These are phyloP conservation scores for Antechinus flavipes DNA, from an alignment of 2,113 vertebrate species.

Conservation along the genomic window DNA sequence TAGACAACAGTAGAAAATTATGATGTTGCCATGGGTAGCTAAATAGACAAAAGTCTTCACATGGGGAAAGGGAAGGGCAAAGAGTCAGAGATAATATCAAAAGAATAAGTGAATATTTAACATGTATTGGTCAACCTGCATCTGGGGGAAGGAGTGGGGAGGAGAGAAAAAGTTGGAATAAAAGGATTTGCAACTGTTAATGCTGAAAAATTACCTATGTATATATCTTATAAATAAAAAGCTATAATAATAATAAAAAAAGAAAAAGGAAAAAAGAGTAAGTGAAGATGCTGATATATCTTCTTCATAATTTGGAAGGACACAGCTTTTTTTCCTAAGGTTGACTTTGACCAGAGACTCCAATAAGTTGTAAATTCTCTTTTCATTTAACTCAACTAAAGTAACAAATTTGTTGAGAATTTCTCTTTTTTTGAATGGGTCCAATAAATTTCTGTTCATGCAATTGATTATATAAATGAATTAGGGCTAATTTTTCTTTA, in stretches of 20 bases:
- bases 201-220: too few species aligned
- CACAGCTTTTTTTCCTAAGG: neutral
- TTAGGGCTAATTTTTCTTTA: constrained; percentile 17
- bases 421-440: neutral
- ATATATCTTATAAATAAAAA: too few species aligned
- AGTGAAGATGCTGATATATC: neutral
- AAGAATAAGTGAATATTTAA: neutral
- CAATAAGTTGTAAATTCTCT: neutral
- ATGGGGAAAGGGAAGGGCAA: neutral
- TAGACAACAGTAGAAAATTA: neutral
- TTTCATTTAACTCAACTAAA: neutral
- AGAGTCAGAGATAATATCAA: neutral
- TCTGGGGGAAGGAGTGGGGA: too few species aligned
- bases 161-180: too few species aligned
- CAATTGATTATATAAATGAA: neutral
- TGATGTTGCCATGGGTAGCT: neutral
- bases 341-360: neutral
- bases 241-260: too few species aligned
- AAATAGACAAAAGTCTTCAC: neutral
- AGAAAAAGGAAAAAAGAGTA: neutral
- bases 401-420: neutral
- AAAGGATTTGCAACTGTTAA: too few species aligned
- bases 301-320: neutral
- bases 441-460: neutral
- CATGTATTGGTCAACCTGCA: too few species aligned